These are phyloP conservation scores for Papilio machaon DNA, from an alignment of 1,140 invertebrate species.

Conservation along the genomic window DNA sequence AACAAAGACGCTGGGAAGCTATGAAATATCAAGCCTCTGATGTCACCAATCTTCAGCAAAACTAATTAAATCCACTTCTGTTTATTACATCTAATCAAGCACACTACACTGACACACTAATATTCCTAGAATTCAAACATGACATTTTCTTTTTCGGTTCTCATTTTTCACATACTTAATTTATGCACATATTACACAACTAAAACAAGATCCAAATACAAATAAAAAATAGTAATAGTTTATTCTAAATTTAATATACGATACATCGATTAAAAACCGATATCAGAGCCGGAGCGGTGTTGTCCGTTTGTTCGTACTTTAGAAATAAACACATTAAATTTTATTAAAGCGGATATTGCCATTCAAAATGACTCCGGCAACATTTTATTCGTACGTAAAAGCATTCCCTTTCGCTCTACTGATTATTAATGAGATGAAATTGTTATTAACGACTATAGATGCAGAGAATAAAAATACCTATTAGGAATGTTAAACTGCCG, in stretches of 20 bases:
- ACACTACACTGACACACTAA: neutral
- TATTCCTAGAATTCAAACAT: neutral
- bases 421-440: slow-evolving; percentile 78
- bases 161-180: neutral
- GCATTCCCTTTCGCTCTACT: slow-evolving; percentile 67
- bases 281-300: slow-evolving; percentile 51
- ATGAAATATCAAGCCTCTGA: neutral
- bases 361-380: slow-evolving; percentile 58
- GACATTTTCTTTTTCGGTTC: neutral
- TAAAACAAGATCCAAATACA: slow-evolving; percentile 7
- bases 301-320: slow-evolving; percentile 51
- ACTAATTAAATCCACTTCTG: too few species aligned
- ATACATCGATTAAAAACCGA: slow-evolving; percentile 52
- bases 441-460: slow-evolving; percentile 73
- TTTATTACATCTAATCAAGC: too few species aligned
- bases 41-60: too few species aligned
- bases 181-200: neutral
- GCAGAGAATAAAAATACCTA: slow-evolving; percentile 72
- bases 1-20: neutral
- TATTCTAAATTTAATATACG: slow-evolving; percentile 32
- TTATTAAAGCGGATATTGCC: slow-evolving; percentile 66
- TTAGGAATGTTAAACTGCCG: slow-evolving; percentile 78
- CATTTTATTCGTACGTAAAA: slow-evolving; percentile 55
- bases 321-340: slow-evolving; percentile 63
- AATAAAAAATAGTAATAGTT: slow-evolving; percentile 3